These are phyloP conservation scores for Mormyrus iriodes DNA, from an alignment of 2,113 vertebrate genomes.

Conservation along the genomic window DNA sequence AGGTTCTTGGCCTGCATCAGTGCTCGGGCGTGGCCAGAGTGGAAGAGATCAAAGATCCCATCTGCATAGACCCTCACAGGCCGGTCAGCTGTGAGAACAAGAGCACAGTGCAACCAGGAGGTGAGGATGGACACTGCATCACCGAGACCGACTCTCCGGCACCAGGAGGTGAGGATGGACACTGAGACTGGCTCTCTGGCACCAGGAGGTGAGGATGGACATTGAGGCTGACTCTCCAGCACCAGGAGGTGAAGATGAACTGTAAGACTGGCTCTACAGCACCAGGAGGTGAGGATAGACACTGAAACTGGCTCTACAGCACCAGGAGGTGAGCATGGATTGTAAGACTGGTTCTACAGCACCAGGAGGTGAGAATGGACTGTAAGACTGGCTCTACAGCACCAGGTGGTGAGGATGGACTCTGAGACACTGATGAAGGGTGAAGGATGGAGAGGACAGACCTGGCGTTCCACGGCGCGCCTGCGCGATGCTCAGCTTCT, in stretches of 20 bases:
- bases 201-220: too few species aligned
- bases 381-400: too few species aligned
- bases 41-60: conserved; percentile 98
- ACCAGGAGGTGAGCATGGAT: too few species aligned
- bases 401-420: too few species aligned
- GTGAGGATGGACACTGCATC: neutral
- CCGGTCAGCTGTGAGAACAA: conserved; percentile 73
- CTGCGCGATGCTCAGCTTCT: conserved; percentile 85
- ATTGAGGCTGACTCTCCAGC: too few species aligned
- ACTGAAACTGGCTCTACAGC: too few species aligned
- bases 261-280: too few species aligned
- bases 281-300: too few species aligned
- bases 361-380: too few species aligned
- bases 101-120: conserved; percentile 25
- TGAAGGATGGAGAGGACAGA: conserved; percentile 41
- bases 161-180: neutral
- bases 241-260: too few species aligned
- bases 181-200: too few species aligned
- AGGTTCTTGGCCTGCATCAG: conserved; percentile 99
- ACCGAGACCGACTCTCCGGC: neutral
- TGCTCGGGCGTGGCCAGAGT: conserved; percentile 92
- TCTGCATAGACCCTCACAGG: conserved; percentile 96
- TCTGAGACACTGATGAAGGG: neutral
- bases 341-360: too few species aligned
- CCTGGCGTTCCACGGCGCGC: conserved; percentile 88